Base-by-base conservation (phyloP, 2,797 vertebrate genomes). In the Rhinoraja longicauda region DNA sequence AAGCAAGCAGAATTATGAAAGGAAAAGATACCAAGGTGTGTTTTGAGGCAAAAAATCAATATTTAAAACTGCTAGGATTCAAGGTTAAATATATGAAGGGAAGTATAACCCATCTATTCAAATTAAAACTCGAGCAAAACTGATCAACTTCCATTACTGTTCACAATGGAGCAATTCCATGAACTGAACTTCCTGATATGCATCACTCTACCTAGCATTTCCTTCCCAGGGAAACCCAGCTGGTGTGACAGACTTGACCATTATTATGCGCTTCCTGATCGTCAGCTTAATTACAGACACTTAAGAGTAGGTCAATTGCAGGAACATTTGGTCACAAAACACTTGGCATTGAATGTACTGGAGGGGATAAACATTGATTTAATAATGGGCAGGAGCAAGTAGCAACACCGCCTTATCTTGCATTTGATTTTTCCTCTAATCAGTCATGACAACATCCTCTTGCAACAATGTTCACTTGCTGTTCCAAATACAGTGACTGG, bases 221-320 rank as follows among this genome's bases (percentile, higher is more conserved):
- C 84, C 84, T 64, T 64, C 59, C 13, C n/a, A 88, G 59, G 29
- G 64, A 64, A 88, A 21, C 6, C 29, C 57, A 88, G 59, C 84
- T 88, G 59, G 59, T 88, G 17, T 15, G 12, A 13, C 53, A 59
- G 21, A 1, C 24, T 84, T 26, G 53, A 53, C 53, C 24, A 29
- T 84, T 84, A 84, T 5, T 59, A 53, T 62, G 26, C 84, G 88
- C n/a, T 88, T 82, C n/a, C 84, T 62, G 19, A n/a, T 88, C 57
- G n/a, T 88, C 59, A 88, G 84, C 59, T 64, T 88, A 64, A 88
- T 88, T 88, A 64, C 5, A 88, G 29, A 36, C 4, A 59, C 13
- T 88, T 32, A 13, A n/a, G 84, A 64, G n/a, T 62, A 86, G 59
- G n/a, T 36, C 29, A 86, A 86, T 64, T 32, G 13, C 57, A 64